Evolutionary conservation across 2,113 vertebrate species (phyloP), one percentile per base, ranked within the genome.

Genomic region (Seriola aureovittata): DNA sequence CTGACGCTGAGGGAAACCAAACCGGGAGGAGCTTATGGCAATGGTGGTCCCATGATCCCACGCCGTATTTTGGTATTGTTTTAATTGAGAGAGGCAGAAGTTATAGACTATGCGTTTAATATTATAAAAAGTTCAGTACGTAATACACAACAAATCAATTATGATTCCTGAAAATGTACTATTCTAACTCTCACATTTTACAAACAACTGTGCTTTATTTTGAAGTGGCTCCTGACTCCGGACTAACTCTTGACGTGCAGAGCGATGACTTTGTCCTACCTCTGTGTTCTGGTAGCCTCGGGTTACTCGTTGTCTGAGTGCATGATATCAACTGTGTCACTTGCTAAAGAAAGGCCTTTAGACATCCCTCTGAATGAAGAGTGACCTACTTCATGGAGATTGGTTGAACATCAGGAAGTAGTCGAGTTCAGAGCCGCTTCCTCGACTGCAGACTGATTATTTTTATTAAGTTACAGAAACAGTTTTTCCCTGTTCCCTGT

Each of bases 301-400:
- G 29, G 23, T 64, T 60, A 25, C 57, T 67, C 14, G 57, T 29
- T 36, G 34, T 82, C 32, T 50, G 21, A 57, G 38, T 40, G 32
- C 55, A 23, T 25, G 34, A 48, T 65, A 55, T 62, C 55, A 59
- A 52, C 46, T 78, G 36, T 65, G 50, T 71, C 48, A 52, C 60
- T 63, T 54, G 19, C 32, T 66, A 21, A 75, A 52, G 65, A 62
- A 65, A 83, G 76, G 42, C 13, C 50, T 79, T 62, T 16, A 71
- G 70, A 44, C 36, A 55, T 14, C n/a, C 13, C 17, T 57, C 46
- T 50, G 19, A 66, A 64, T 73, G 54, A 40, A 16, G 59, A 70
- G 25, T 80, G 52, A 85, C 57, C 42, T 71, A 59, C 42, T 69
- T 75, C 66, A 8, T 3, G 13, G 71, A 73, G 36, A 75, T 52